A percentile compares a stretch with the other conserved stretches of the same genome.
Conservation (phyloP, 1,140 invertebrate species). For the Trinorchestia longiramus region DNA sequence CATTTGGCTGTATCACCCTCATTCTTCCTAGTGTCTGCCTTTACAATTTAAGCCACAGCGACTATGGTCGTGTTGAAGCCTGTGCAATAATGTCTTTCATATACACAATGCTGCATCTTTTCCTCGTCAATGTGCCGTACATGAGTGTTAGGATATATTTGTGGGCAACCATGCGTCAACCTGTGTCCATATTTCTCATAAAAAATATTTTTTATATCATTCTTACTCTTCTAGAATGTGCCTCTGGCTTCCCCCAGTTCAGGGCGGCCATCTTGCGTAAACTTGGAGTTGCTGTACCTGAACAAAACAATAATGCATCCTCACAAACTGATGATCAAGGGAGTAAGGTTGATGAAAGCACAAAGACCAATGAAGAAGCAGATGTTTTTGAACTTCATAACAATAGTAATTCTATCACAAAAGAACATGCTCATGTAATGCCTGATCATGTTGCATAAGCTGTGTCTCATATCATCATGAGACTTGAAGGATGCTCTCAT, state of each 20-base stretch:
- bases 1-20: constrained; percentile 53
- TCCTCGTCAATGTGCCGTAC: constrained; percentile 49
- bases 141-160: constrained; percentile 54
- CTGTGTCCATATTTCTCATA: constrained; percentile 50
- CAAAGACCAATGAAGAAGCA: not conserved
- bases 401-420: not conserved
- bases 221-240: constrained; percentile 20
- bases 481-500: not conserved
- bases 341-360: not conserved
- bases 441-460: not conserved
- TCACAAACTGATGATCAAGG: constrained; percentile 12
- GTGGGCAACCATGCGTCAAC: constrained; percentile 30
- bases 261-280: not conserved
- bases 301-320: not conserved
- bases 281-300: not conserved
- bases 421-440: not conserved
- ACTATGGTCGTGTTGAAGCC: constrained; percentile 9
- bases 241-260: not conserved
- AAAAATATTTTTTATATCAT: constrained; percentile 50
- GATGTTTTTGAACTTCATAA: not conserved
- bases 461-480: not conserved
- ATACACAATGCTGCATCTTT: constrained; percentile 36
- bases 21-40: constrained; percentile 40
- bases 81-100: constrained; percentile 35
- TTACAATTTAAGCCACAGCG: constrained; percentile 48